These are phyloP conservation scores for Cheilosia vernalis DNA, from an alignment of 2,888 invertebrate genomes.

Conservation along the genomic window DNA sequence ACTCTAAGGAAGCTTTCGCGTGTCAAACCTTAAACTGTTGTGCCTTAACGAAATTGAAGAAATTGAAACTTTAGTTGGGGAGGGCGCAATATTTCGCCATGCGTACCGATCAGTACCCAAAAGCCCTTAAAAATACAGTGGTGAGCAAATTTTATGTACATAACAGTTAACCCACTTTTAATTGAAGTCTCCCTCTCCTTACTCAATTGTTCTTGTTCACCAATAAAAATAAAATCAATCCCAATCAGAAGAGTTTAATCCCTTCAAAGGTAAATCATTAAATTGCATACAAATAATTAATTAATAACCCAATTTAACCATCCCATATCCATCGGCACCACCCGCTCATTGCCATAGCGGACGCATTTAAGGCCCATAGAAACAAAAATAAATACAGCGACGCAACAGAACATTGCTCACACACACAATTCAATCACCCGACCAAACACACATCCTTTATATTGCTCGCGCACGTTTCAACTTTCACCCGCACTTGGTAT, in stretches of 20 bases:
- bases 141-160: too few relatives aligned
- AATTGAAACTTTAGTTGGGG: too few relatives aligned
- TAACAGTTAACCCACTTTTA: too few relatives aligned
- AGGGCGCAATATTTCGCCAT: too few relatives aligned
- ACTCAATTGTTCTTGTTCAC: neutral
- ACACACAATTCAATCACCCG: neutral
- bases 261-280: constrained; percentile 42
- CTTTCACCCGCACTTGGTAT: constrained; percentile 62
- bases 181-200: too few relatives aligned
- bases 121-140: too few relatives aligned
- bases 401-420: constrained; percentile 7
- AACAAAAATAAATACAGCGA: constrained; percentile 61
- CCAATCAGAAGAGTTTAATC: constrained; percentile 25
- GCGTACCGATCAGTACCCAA: too few relatives aligned
- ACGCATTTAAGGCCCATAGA: constrained; percentile 26
- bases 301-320: constrained; percentile 46
- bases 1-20: too few relatives aligned
- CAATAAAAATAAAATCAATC: constrained; percentile 29
- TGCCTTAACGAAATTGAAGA: too few relatives aligned
- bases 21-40: too few relatives aligned
- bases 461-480: constrained; percentile 30
- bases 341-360: neutral
- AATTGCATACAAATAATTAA: constrained; percentile 33
- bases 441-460: constrained; percentile 33
- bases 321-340: neutral